Evolutionary conservation across 2,888 invertebrate genomes (phyloP).

Genomic region (Amphipoea oculea): DNA sequence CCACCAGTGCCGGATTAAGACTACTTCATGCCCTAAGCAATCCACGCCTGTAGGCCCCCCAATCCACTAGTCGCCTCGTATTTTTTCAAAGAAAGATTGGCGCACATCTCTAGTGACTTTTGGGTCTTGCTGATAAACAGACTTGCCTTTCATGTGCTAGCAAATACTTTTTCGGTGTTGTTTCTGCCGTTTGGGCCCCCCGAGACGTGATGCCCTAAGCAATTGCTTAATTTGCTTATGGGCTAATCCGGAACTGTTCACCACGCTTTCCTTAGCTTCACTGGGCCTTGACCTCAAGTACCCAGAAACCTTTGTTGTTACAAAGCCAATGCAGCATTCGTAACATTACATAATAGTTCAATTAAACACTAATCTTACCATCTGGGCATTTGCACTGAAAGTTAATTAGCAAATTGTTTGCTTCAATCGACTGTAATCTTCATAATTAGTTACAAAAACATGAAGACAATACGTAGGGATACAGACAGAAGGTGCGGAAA

Average conservation of each 20-base stretch:
- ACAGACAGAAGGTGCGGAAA: constrained; percentile 18
- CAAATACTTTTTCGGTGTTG: too few species aligned
- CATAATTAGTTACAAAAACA: constrained; percentile 11
- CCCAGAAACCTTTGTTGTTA: neutral
- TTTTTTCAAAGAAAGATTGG: too few species aligned
- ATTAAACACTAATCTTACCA: constrained; percentile 8
- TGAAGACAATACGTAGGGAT: neutral
- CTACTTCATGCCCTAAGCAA: too few species aligned
- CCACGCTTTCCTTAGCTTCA: neutral
- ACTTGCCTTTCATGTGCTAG: too few species aligned
- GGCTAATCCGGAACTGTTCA: neutral
- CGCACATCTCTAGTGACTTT: too few species aligned
- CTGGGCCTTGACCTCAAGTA: neutral
- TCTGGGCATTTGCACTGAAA: constrained; percentile 28
- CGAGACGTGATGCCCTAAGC: too few species aligned
- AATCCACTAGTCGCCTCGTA: too few species aligned
- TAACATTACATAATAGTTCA: constrained; percentile 6
- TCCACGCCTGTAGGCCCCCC: too few species aligned
- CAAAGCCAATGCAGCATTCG: constrained; percentile 8
- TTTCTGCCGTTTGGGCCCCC: too few species aligned
- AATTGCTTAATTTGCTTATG: too few species aligned
- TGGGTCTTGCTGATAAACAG: too few species aligned
- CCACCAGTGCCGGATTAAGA: too few species aligned
- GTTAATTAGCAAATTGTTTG: constrained; percentile 32
- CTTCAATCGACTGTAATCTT: constrained; percentile 20